phyloP scores from a whole-genome alignment of 2,888 invertebrate species.

The Sceliomorpha sp. region DNA sequence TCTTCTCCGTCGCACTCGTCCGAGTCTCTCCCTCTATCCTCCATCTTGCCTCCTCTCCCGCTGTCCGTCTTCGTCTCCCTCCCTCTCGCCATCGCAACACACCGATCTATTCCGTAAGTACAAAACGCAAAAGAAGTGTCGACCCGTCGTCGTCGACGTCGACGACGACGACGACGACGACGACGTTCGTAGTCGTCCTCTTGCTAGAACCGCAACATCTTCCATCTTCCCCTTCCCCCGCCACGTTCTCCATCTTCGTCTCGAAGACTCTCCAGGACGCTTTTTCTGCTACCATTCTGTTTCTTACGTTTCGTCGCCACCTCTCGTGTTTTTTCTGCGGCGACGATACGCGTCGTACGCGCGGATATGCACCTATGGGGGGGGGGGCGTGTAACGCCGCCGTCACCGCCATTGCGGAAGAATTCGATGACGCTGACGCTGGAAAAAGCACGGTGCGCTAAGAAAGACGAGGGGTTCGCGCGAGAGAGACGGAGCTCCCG shows the following conservation, averaged over 20 bases:
- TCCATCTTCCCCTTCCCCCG: conserved; percentile 10
- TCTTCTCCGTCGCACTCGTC: conserved; percentile 14
- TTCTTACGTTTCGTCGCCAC: conserved; percentile 2
- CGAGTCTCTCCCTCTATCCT: no score
- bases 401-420: conserved; percentile 23
- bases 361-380: conserved; percentile 41
- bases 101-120: conserved; percentile 26
- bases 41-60: no score
- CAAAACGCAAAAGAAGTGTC: conserved; percentile 26
- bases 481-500: no score
- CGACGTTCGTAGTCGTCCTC: conserved; percentile 13
- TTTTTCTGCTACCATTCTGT: conserved; percentile 9
- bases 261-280: no score
- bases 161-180: not conserved
- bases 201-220: conserved; percentile 20
- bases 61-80: not conserved
- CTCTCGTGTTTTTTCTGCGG: conserved; percentile 8
- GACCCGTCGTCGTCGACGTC: conserved; percentile 27
- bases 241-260: conserved; percentile 16
- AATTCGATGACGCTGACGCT: no score
- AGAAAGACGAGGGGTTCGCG: no score
- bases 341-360: conserved; percentile 26
- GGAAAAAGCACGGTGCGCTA: no score
- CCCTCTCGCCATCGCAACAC: conserved; percentile 9
- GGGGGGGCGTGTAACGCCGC: no score